These are phyloP conservation scores for Poeciliopsis gracilis DNA, from an alignment of 2,797 vertebrate species.

Conservation along the genomic window DNA sequence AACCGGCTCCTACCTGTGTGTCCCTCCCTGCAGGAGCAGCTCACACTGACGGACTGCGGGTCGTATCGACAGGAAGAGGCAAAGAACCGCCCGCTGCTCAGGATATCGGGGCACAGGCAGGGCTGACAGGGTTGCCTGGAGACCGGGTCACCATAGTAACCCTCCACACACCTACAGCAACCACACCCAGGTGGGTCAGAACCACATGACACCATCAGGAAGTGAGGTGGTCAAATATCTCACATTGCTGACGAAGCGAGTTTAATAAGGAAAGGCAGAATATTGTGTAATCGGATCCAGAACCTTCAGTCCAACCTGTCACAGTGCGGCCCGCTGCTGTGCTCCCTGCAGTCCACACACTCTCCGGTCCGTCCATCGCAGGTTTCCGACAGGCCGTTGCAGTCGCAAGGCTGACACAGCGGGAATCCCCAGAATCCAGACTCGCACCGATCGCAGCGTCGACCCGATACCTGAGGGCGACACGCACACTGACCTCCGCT, in stretches of 20 bases:
- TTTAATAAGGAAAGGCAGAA: not conserved
- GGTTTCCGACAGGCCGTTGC: constrained; percentile 77
- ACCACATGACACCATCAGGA: not conserved
- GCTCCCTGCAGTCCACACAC: constrained; percentile 79
- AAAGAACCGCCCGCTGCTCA: constrained; percentile 83
- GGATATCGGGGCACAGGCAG: constrained; percentile 84
- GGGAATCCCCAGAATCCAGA: constrained; percentile 86
- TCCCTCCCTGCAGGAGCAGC: constrained; percentile 83
- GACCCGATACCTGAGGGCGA: constrained; percentile 71
- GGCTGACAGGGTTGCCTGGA: constrained; percentile 78
- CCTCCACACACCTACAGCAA: constrained; percentile 82
- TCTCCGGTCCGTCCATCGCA: constrained; percentile 80
- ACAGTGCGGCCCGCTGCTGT: constrained; percentile 80
- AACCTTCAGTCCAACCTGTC: constrained; percentile 74
- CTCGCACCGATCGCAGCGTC: constrained; percentile 80
- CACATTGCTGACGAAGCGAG: not conserved
- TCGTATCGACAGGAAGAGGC: constrained; percentile 84
- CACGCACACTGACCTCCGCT: constrained; percentile 86
- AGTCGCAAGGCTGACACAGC: constrained; percentile 80
- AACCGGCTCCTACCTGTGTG: constrained; percentile 79
- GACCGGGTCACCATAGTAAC: constrained; percentile 84
- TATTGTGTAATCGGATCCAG: not conserved
- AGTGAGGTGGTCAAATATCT: not conserved
- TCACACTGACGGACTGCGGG: constrained; percentile 68
- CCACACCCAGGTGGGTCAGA: constrained; percentile 24